These are phyloP conservation scores for Drosophila robusta DNA, from an alignment of 2,888 invertebrate species.

Conservation along the genomic window DNA sequence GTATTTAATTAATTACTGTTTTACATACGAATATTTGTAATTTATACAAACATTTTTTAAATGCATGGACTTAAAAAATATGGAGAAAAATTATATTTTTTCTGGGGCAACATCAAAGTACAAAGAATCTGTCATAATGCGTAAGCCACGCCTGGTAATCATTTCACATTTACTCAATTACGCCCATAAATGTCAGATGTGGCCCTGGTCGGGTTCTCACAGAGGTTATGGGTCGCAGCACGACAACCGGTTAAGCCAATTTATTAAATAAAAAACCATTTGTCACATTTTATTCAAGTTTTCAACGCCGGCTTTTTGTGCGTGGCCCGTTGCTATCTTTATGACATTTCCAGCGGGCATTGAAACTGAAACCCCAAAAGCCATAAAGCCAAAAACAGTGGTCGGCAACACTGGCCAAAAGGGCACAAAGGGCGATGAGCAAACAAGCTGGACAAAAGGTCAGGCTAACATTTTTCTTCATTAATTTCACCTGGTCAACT, in stretches of 20 bases:
- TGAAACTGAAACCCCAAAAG: constrained; percentile 63
- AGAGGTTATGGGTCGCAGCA: constrained; percentile 35
- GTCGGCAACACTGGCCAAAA: constrained; percentile 37
- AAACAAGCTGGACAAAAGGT: constrained; percentile 51
- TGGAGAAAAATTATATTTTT: not conserved
- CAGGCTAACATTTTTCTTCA: constrained; percentile 68
- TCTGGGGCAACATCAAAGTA: constrained; percentile 13
- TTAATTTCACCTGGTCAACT: constrained; percentile 77
- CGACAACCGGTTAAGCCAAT: constrained; percentile 77
- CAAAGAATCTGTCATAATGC: constrained; percentile 28
- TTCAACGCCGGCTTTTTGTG: constrained; percentile 52
- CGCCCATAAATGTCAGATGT: constrained; percentile 59
- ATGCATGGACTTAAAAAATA: too few relatives aligned
- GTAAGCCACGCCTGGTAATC: constrained; percentile 46
- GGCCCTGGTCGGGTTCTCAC: constrained; percentile 5
- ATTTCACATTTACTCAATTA: constrained; percentile 73
- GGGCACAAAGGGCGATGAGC: constrained; percentile 16
- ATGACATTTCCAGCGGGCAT: constrained; percentile 61
- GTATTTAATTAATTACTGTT: constrained; percentile 2
- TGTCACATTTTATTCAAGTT: constrained; percentile 79
- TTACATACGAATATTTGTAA: not conserved
- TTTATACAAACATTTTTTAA: not conserved
- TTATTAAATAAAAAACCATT: constrained; percentile 80
- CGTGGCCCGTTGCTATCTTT: constrained; percentile 67
- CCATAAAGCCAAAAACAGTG: constrained; percentile 54